Conservation (phyloP, 30 jellyfish, hydroid and myxozoan genomes). For the Aurelia coerulea region DNA sequence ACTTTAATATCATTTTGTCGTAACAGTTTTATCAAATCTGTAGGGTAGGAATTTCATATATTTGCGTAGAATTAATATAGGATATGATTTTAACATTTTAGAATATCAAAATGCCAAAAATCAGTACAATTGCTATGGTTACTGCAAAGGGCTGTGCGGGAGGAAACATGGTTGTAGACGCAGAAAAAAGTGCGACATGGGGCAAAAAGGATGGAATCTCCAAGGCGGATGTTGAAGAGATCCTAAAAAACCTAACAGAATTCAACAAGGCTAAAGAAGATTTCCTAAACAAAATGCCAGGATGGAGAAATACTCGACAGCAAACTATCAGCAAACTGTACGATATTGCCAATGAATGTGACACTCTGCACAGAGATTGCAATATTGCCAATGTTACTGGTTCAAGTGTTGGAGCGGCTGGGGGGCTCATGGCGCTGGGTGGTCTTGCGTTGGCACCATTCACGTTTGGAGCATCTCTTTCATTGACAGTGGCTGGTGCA, state of each 20-base stretch:
- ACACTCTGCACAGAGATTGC: slow-evolving; percentile 34
- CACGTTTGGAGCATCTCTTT: slow-evolving; percentile 39
- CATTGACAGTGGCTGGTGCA: slow-evolving; percentile 38
- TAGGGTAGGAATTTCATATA: too few species aligned
- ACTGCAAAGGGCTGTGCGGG: slow-evolving; percentile 11
- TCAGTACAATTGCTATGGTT: neutral
- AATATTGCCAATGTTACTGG: slow-evolving; percentile 57
- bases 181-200: slow-evolving; percentile 2
- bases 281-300: slow-evolving; percentile 13
- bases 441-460: slow-evolving; percentile 42
- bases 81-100: too few species aligned
- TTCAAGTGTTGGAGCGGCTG: slow-evolving; percentile 60
- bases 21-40: too few species aligned
- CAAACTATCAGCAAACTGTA: slow-evolving; percentile 11
- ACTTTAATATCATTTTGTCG: too few species aligned
- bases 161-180: slow-evolving; percentile 1
- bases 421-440: slow-evolving; percentile 38
- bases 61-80: too few species aligned
- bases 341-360: slow-evolving; percentile 30
- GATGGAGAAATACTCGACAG: slow-evolving; percentile 22
- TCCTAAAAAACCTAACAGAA: slow-evolving; percentile 5
- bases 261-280: neutral
- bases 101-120: too few species aligned
- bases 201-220: slow-evolving; percentile 8
- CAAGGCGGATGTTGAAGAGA: slow-evolving; percentile 13